phyloP scores from a whole-genome alignment of 1,140 invertebrate species.

The Aricia agestis region DNA sequence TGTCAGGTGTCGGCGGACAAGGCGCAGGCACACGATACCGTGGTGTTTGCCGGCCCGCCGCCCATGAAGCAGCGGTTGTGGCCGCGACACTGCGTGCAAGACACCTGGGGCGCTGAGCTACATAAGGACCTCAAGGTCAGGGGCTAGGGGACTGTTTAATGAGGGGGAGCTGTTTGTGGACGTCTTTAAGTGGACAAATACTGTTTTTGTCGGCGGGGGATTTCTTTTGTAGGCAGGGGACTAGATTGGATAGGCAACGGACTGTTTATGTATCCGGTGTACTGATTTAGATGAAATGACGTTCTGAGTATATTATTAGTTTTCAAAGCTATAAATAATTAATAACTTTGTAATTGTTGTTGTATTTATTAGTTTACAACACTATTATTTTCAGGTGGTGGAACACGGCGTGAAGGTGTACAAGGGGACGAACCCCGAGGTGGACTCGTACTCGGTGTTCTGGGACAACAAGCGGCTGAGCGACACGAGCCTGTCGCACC shows the following conservation, averaged over 20 bases:
- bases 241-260: no score
- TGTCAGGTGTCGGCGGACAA: constrained; percentile 80
- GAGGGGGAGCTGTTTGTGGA: no score
- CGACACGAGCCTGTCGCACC: constrained; percentile 89
- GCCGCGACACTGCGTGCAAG: constrained; percentile 97
- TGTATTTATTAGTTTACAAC: no score
- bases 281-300: no score
- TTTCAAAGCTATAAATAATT: no score
- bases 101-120: constrained; percentile 94
- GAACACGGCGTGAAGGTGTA: constrained; percentile 87
- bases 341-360: no score
- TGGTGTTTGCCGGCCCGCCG: constrained; percentile 92
- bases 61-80: constrained; percentile 91
- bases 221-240: no score
- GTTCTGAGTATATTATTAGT: no score
- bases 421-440: constrained; percentile 95
- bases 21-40: constrained; percentile 91
- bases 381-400: constrained; percentile 38
- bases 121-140: constrained; percentile 92
- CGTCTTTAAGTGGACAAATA: no score
- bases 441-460: constrained; percentile 98
- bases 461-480: constrained; percentile 96
- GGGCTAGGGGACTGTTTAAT: not conserved
- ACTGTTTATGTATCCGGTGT: no score
- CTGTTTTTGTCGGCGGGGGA: no score